phyloP scores from a whole-genome alignment of 1,140 invertebrate genomes.

The Drosophila pruinosa region DNA sequence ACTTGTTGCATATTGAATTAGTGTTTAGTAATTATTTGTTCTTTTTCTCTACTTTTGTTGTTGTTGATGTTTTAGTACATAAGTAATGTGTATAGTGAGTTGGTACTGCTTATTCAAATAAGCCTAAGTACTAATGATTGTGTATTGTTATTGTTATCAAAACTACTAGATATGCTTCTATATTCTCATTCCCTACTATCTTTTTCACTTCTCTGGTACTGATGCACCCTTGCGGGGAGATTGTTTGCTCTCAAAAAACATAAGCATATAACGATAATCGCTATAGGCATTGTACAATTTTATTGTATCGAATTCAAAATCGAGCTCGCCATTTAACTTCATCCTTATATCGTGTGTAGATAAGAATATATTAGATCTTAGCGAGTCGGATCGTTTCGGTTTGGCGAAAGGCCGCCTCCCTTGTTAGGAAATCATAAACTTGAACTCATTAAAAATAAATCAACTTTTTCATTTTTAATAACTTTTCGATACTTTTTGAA shows the following conservation, averaged over 20 bases:
- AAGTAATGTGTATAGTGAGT: constrained; percentile 39
- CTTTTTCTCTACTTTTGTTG: constrained; percentile 18
- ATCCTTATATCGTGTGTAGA: background rate
- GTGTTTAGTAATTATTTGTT: constrained; percentile 26
- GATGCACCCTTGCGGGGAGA: constrained; percentile 20
- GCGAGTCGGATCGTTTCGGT: background rate
- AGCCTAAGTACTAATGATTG: constrained; percentile 52
- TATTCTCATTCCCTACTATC: constrained; percentile 3
- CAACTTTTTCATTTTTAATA: constrained; percentile 50
- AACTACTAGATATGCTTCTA: constrained; percentile 24
- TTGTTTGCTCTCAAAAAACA: constrained; percentile 14
- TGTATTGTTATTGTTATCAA: constrained; percentile 19
- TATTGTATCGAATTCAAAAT: background rate
- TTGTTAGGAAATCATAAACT: constrained; percentile 43
- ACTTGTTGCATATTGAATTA: constrained; percentile 60
- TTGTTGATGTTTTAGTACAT: constrained; percentile 41
- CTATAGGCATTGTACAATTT: constrained; percentile 9
- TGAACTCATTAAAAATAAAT: constrained; percentile 36
- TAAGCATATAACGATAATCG: background rate
- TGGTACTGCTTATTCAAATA: constrained; percentile 37
- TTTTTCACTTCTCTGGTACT: constrained; percentile 41
- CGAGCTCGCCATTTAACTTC: constrained; percentile 5
- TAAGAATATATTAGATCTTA: background rate
- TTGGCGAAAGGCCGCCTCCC: background rate
- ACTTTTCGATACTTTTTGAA: constrained; percentile 41